Base-by-base conservation (phyloP, 2,113 vertebrate genomes). In the Phalacrocorax aristotelis region DNA sequence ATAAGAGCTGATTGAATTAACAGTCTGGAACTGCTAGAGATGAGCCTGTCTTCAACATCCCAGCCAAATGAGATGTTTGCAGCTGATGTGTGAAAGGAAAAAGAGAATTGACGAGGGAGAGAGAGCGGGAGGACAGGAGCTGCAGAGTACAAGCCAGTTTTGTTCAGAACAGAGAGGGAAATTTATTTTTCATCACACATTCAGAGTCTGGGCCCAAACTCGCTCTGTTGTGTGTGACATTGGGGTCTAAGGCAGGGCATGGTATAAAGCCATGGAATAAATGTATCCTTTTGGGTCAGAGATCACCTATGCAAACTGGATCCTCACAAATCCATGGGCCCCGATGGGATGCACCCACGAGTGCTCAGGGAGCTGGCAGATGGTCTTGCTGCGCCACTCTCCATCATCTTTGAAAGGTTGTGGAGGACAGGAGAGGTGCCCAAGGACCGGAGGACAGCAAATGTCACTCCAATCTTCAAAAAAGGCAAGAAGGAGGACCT, bases 61-160 rank as follows among this genome's bases (percentile, higher is more conserved):
- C 85, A 69, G 82, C 90, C 92, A 95, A 97, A 97, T 90, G 88
- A 97, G 90, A 75, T 90, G 90, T 93, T 95, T 96, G 95, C 96
- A 97, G 92, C 88, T 96, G 96, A 97, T 93, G 83, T 97, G 95
- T 95, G 96, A 97, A 97, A 95, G 68, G 62, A 64, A 86, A 83
- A 86, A 94, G 90, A 52, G 93, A 94, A 94, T 10, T 96, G 93
- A 87, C 90, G 87, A 90, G 34, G 57, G 70, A 46, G 60, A 93
- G 87, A 62, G 92, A 90, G 75, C 76, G 49, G 79, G 66, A 92
- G 84, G 91, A 83, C 89, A 93, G 66, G 75, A 91, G 70, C 49
- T 72, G 84, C 54, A 51, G 75, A 62, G 42, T 42, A 18, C 8
- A n/a, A 96, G 57, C 66, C 74, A 69, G 49, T 46, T 95, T 65